Base-by-base conservation (phyloP, 2,113 vertebrate genomes). In the Heterotis niloticus region DNA sequence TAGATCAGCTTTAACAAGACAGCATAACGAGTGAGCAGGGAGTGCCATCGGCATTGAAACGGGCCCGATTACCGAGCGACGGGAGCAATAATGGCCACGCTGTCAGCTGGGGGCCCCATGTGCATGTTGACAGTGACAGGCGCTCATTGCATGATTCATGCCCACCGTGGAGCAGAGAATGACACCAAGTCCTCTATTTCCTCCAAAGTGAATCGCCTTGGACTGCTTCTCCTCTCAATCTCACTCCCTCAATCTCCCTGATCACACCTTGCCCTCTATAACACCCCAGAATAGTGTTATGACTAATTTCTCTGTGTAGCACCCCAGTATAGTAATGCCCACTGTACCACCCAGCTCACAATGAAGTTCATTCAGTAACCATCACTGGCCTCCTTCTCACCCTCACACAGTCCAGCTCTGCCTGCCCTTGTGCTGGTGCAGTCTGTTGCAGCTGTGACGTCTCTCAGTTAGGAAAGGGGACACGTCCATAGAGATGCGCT, bases 1-100 rank as follows among this genome's bases (percentile, higher is more conserved):
- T 54, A 74, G 71, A 73, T 73, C 71, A 73, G 71, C 54, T 74
- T 74, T 74, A 74, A 28, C 5, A 24, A 59, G 71, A 65, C 78
- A 64, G 26, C 66, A 24, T 29, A 51, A 26, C 1, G 18, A 66
- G 66, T 17, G 29, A 34, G 77, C 11, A 67, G 54, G 78, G 29
- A 11, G 17, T 16, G 52, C 67, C 18, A 56, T 17, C 23, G 68
- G 16, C 5, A 26, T 18, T 14, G 67, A 20, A 54, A 16, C 24
- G 76, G 62, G 16, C 1, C 34, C 20, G 59, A 69, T 51, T 57
- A 62, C 13, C 20, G 34, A 62, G 68, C 56, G 12, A 23, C 13
- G 51, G 52, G 54, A 51, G 26, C 52, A 74, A 24, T 29, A 57
- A 74, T 59, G 71, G 54, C 54, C 14, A 24, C 14, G 1, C 71